A percentile compares a stretch with the other conserved stretches of the same genome.
These are phyloP conservation scores for Linnaemya vulpina DNA, from an alignment of 2,888 invertebrate genomes.

Conservation along the genomic window DNA sequence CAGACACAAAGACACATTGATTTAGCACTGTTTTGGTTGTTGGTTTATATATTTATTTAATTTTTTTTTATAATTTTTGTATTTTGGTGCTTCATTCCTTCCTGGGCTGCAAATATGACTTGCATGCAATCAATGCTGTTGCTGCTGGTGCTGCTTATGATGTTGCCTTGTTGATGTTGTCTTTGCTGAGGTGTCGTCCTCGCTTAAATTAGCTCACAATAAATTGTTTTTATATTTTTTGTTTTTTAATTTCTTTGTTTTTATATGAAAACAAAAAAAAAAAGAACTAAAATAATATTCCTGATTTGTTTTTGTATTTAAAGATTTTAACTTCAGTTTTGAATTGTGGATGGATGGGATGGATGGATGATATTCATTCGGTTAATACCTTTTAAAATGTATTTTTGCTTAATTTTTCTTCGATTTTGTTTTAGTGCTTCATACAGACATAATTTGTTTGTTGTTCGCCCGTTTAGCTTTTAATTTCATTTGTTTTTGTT, in stretches of 20 bases:
- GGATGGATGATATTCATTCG: conserved; percentile 42
- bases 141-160: conserved; percentile 17
- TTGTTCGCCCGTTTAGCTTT: conserved; percentile 45
- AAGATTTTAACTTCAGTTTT: conserved; percentile 50
- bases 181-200: conserved; percentile 67
- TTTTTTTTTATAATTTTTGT: conserved; percentile 22
- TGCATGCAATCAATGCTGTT: conserved; percentile 58
- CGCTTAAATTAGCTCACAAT: conserved; percentile 68
- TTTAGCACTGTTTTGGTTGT: conserved; percentile 65
- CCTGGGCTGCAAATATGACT: conserved; percentile 54
- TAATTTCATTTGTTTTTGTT: neutral
- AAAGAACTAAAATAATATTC: conserved; percentile 33
- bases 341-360: conserved; percentile 48
- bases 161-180: conserved; percentile 57
- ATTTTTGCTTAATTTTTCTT: conserved; percentile 65
- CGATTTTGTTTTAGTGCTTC: conserved; percentile 63
- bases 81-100: conserved; percentile 53
- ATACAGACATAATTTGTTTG: conserved; percentile 58
- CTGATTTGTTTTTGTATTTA: conserved; percentile 48
- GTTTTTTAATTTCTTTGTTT: conserved; percentile 51
- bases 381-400: conserved; percentile 37
- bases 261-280: conserved; percentile 6
- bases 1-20: conserved; percentile 80
- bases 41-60: neutral
- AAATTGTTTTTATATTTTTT: conserved; percentile 64